These are phyloP conservation scores for Lordiphosa stackelbergi DNA, from an alignment of 1,140 invertebrate genomes.

Conservation along the genomic window DNA sequence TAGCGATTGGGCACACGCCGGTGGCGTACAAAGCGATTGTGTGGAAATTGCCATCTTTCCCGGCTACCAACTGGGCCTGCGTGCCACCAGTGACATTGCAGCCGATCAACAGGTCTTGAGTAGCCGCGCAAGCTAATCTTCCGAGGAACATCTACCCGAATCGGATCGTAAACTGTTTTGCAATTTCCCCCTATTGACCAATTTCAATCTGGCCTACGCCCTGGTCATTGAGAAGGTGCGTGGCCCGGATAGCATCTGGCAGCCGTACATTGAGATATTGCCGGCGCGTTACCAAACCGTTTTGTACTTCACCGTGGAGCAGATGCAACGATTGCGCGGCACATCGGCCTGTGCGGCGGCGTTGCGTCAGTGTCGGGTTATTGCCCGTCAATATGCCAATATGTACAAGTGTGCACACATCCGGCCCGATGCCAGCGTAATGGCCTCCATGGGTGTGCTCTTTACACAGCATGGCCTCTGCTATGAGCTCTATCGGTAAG, in stretches of 20 bases:
- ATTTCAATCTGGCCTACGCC: slow-evolving; percentile 90
- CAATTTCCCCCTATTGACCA: slow-evolving; percentile 92
- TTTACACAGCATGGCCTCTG: slow-evolving; percentile 85
- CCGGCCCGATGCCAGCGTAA: slow-evolving; percentile 57
- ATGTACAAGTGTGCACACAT: slow-evolving; percentile 89
- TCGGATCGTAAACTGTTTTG: slow-evolving; percentile 81
- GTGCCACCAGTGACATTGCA: slow-evolving; percentile 83
- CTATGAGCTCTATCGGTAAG: slow-evolving; percentile 94
- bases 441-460: slow-evolving; percentile 76
- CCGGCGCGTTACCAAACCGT: slow-evolving; percentile 91
- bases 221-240: slow-evolving; percentile 87
- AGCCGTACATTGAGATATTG: slow-evolving; percentile 90
- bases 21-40: slow-evolving; percentile 83
- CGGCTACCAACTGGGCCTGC: slow-evolving; percentile 88
- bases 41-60: slow-evolving; percentile 86
- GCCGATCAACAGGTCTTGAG: slow-evolving; percentile 85
- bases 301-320: slow-evolving; percentile 89
- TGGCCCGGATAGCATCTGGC: slow-evolving; percentile 88
- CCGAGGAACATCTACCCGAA: slow-evolving; percentile 83
- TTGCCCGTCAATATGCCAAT: slow-evolving; percentile 95
- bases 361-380: slow-evolving; percentile 90
- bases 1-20: slow-evolving; percentile 82
- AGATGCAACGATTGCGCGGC: slow-evolving; percentile 87
- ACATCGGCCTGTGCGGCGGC: slow-evolving; percentile 85
- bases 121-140: slow-evolving; percentile 88